A percentile compares a stretch with the other conserved stretches of the same genome.
Evolutionary conservation across 2,888 invertebrate species (phyloP).

Genomic region (Leptinotarsa peninsularis): DNA sequence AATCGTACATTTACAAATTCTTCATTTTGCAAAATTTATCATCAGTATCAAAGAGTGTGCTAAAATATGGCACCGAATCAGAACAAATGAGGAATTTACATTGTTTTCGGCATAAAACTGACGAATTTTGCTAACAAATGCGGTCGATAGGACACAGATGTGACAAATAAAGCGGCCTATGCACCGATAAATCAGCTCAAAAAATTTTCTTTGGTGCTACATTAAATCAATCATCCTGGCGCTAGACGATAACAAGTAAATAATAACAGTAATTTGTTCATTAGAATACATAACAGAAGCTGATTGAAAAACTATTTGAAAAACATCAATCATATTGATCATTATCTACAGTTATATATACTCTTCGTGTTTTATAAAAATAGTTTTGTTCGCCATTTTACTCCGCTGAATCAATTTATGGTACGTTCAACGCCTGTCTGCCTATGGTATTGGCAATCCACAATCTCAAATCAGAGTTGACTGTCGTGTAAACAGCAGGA

Average conservation of each 20-base stretch:
- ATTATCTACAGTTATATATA: conserved; percentile 3
- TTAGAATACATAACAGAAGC: conserved; percentile 8
- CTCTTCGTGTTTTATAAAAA: neutral
- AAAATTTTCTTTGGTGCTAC: conserved; percentile 13
- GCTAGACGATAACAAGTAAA: conserved; percentile 11
- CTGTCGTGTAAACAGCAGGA: conserved; percentile 70
- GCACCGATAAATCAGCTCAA: neutral
- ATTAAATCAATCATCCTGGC: conserved; percentile 2
- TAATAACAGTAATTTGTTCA: conserved; percentile 11
- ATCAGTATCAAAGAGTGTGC: neutral
- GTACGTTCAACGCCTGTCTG: conserved; percentile 25
- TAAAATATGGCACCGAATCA: conserved; percentile 11
- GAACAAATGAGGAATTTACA: neutral
- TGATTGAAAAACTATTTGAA: neutral
- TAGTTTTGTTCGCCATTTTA: neutral
- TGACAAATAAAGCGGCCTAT: conserved; percentile 17
- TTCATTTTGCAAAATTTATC: neutral
- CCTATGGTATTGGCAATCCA: conserved; percentile 68
- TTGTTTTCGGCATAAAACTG: neutral
- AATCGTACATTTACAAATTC: neutral
- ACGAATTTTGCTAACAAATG: neutral
- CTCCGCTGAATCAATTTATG: neutral
- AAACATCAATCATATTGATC: neutral
- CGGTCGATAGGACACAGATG: neutral
- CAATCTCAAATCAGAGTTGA: conserved; percentile 61